Percentiles rank a stretch among this genome's conserved stretches.
phyloP scores from a whole-genome alignment of 2,888 invertebrate species.

The Xanthia togata region DNA sequence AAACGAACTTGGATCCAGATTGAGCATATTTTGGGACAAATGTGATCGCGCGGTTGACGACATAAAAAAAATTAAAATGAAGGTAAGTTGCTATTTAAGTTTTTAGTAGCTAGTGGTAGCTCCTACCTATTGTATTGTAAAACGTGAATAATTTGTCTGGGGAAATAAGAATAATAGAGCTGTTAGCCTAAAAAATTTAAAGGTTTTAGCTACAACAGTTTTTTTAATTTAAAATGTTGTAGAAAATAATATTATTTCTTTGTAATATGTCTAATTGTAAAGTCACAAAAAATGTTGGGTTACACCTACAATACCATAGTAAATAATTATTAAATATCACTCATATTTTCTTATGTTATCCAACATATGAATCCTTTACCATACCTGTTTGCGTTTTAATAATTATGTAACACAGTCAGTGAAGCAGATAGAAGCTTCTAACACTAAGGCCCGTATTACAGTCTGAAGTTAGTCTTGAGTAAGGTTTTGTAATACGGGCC shows the following conservation, averaged over 20 bases:
- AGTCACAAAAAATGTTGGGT: neutral
- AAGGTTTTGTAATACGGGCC: too few relatives aligned
- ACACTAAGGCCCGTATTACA: too few relatives aligned
- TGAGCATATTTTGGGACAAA: slow-evolving; percentile 79
- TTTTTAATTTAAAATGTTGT: too few relatives aligned
- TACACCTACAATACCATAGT: too few relatives aligned
- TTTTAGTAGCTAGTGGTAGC: slow-evolving; percentile 23
- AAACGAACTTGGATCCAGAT: slow-evolving; percentile 83
- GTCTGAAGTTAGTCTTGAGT: too few relatives aligned
- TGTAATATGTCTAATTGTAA: neutral
- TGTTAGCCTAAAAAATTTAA: neutral
- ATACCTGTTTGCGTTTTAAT: neutral
- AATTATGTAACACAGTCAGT: neutral
- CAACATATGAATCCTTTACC: neutral
- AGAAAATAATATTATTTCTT: neutral
- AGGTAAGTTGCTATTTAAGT: slow-evolving; percentile 73
- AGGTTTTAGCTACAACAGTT: neutral
- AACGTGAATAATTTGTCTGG: neutral
- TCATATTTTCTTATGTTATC: neutral
- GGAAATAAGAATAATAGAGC: neutral
- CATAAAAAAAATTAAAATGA: slow-evolving; percentile 80
- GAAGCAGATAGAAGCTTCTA: neutral
- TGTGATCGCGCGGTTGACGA: slow-evolving; percentile 81
- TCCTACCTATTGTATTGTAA: neutral
- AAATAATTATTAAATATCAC: neutral